Conservation (phyloP, 1,140 invertebrate genomes). For the Melitaea cinxia region DNA sequence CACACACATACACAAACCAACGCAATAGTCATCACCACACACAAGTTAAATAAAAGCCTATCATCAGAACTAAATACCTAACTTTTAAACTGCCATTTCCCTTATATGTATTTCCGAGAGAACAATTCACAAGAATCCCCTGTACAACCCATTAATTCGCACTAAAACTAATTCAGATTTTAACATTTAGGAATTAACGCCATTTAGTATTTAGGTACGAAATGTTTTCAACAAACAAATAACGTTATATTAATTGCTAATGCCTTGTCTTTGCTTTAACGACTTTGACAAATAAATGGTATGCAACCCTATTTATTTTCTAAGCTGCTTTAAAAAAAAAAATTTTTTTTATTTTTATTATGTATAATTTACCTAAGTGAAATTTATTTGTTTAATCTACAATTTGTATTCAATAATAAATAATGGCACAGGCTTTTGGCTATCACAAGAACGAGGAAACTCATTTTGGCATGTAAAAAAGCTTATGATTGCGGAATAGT, state of each 20-base stretch:
- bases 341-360: too few species aligned
- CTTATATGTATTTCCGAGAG: slow-evolving; percentile 12
- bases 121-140: slow-evolving; percentile 24
- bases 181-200: slow-evolving; percentile 25
- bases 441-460: too few species aligned
- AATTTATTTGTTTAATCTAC: too few species aligned
- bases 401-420: too few species aligned
- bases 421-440: too few species aligned
- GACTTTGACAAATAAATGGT: background rate
- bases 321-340: too few species aligned
- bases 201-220: slow-evolving; percentile 16
- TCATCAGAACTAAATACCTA: background rate
- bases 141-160: slow-evolving; percentile 28
- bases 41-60: background rate
- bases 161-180: slow-evolving; percentile 33
- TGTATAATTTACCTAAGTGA: too few species aligned
- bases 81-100: background rate
- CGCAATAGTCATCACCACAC: background rate
- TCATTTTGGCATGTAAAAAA: too few species aligned
- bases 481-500: too few species aligned
- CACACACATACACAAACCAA: background rate
- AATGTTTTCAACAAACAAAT: slow-evolving; percentile 18
- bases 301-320: background rate
- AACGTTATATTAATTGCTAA: slow-evolving; percentile 23
- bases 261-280: background rate